Base-by-base conservation (phyloP, 2,888 invertebrate genomes). In the Palloptera scutellata region DNA sequence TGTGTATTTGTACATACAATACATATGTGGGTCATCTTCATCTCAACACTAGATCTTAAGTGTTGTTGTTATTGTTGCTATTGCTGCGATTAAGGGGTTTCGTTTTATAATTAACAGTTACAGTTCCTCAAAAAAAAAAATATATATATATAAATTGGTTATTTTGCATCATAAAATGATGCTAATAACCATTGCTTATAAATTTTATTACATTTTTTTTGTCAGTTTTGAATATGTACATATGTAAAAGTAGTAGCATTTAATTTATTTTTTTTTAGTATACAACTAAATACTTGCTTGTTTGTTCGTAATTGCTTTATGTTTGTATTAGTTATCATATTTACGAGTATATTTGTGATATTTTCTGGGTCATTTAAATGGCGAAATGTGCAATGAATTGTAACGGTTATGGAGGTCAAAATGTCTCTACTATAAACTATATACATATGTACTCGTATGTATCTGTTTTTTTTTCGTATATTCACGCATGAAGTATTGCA, bases 361-460 rank as follows among this genome's bases (percentile, higher is more conserved):
- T 30, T 30, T 30, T 30, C 30, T 30, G 30, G 30, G 30, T 30
- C 30, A 30, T 30, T 30, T 48, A 8, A 48, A 48, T 48, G 48
- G 15, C 48, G 48, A 55, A 55, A 55, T 61, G 30, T 61, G 60
- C 51, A 61, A 61, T 48, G 60, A 19, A 48, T 12, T 61, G 60
- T 61, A 61, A 61, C 60, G 60, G 60, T 45, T 48, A 61, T 19
- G 19, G 19, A 61, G 60, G 60, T 61, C 60, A 61, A 30, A 30
- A 30, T 30, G 30, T 30, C 30, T 30, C n/a, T n/a, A n/a, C n/a
- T n/a, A n/a, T n/a, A n/a, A n/a, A n/a, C n/a, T n/a, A n/a, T n/a
- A n/a, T n/a, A n/a, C n/a, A n/a, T n/a, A n/a, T n/a, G n/a, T n/a
- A n/a, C n/a, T n/a, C 30, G 6, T 30, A 6, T 30, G 30, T 30